phyloP scores from a whole-genome alignment of 2,888 invertebrate genomes.

The Ferdinandea cuprea region DNA sequence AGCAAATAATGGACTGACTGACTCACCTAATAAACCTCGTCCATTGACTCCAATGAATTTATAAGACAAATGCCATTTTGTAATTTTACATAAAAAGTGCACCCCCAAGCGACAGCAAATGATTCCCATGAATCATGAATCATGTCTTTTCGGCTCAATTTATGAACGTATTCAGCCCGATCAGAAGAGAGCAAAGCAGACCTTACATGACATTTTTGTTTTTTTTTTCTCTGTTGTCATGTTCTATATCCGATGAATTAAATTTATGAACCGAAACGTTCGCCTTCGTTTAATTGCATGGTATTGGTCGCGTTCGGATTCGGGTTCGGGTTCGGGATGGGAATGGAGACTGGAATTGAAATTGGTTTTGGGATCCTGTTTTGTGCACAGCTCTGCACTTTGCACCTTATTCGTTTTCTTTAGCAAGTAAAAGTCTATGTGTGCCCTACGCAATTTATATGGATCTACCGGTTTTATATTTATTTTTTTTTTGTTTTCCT shows the following conservation, averaged over 20 bases:
- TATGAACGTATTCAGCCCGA: slow-evolving; percentile 37
- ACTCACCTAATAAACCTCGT: background rate
- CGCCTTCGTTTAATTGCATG: slow-evolving; percentile 63
- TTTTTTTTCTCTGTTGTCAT: too few species aligned
- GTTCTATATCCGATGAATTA: slow-evolving; percentile 68
- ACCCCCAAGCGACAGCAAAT: slow-evolving; percentile 42
- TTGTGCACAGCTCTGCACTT: slow-evolving; percentile 28
- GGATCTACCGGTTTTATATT: slow-evolving; percentile 51
- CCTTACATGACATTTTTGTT: slow-evolving; percentile 48
- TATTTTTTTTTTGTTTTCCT: slow-evolving; percentile 22
- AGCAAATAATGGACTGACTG: slow-evolving; percentile 14
- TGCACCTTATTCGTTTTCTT: slow-evolving; percentile 50
- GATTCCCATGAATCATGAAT: slow-evolving; percentile 72
- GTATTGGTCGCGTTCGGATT: background rate
- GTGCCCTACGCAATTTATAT: slow-evolving; percentile 60
- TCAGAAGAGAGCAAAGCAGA: too few species aligned
- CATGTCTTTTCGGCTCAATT: slow-evolving; percentile 59
- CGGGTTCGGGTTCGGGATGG: too few species aligned
- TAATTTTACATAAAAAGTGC: background rate
- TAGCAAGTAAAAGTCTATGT: slow-evolving; percentile 17
- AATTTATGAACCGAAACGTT: slow-evolving; percentile 72
- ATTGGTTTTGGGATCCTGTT: slow-evolving; percentile 49
- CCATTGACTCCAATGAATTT: slow-evolving; percentile 11
- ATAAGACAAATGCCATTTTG: slow-evolving; percentile 21
- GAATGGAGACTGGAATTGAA: background rate